Base-by-base conservation (phyloP, 2,888 invertebrate genomes). In the Sarcophaga variegata region DNA sequence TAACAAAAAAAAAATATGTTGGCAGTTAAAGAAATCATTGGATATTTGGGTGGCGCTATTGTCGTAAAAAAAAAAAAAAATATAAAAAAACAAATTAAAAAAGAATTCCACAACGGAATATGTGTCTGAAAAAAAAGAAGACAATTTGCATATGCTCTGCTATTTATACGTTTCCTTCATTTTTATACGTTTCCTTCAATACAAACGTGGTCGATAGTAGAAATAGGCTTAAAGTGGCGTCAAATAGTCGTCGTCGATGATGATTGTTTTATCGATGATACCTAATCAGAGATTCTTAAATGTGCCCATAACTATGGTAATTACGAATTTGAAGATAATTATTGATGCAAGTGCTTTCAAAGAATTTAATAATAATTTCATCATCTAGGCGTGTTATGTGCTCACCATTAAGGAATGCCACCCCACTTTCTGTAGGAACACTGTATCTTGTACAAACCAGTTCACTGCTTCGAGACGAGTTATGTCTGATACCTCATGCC, bases 221-320 rank as follows among this genome's bases (percentile, higher is more conserved):
- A 54, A 75, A 78, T 81, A 83, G 78, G 75, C 78, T 81, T 76
- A 64, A 71, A 84, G 69, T 90, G 90, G 89, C 89, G 89, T 81
- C 89, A 89, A 87, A 85, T 87, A 89, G 90, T 90, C 89, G 88
- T 70, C 87, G 85, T 89, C 8, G 37, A 37, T 37, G 90, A 90
- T 91, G 91, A 92, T 91, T 91, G 90, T 77, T 82, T 67, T 49
- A 54, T 12, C 6, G 4, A 60, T 27, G 60, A 4, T 60, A 54
- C 22, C 14, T 5, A 54, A 2, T 17, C 86, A 87, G 84, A 37
- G 84, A 64, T 79, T 84, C 84, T 66, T 62, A 78, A 82, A 74
- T 81, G 27, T 25, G 22, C 0, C 17, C 54, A 54, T 17, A 54
- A 54, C 54, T 14, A 14, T 17, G 54, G 5, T 54, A 12, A 54